Percentiles rank a stretch among this genome's conserved stretches.
phyloP scores from a whole-genome alignment of 2,888 invertebrate species.

The Caenorhabditis sinica region DNA sequence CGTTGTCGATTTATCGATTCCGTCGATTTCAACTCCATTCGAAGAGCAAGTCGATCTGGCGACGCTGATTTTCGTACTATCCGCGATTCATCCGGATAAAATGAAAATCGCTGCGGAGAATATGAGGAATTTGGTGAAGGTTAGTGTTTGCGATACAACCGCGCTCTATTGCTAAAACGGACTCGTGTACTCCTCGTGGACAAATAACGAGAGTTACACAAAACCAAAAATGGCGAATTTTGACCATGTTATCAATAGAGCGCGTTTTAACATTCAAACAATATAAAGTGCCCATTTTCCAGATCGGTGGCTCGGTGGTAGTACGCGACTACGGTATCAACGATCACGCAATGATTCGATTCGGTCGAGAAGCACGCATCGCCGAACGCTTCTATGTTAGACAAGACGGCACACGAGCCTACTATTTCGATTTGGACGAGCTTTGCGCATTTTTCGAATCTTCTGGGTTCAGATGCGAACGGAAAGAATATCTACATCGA shows the following conservation, averaged over 20 bases:
- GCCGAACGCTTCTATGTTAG: slow-evolving; percentile 93
- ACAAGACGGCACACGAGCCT: slow-evolving; percentile 94
- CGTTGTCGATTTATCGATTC: slow-evolving; percentile 82
- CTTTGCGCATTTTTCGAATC: slow-evolving; percentile 87
- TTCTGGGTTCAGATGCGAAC: slow-evolving; percentile 88
- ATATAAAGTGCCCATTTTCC: slow-evolving; percentile 1
- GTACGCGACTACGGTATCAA: slow-evolving; percentile 96
- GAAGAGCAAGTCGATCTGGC: slow-evolving; percentile 89
- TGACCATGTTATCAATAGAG: too few species aligned
- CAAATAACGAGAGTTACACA: too few species aligned
- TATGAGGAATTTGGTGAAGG: slow-evolving; percentile 86
- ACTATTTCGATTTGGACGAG: slow-evolving; percentile 87
- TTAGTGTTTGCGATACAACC: too few species aligned
- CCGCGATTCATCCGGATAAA: slow-evolving; percentile 93
- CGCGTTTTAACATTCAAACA: not conserved
- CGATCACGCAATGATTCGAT: slow-evolving; percentile 96
- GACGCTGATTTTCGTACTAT: slow-evolving; percentile 95
- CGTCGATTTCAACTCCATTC: slow-evolving; percentile 81
- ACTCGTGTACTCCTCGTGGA: too few species aligned
- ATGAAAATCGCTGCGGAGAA: slow-evolving; percentile 87
- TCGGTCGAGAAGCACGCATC: slow-evolving; percentile 94
- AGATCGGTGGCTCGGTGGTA: slow-evolving; percentile 90
- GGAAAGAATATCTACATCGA: slow-evolving; percentile 90
- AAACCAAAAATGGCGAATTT: too few species aligned
- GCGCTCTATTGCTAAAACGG: too few species aligned